A percentile compares a stretch with the other conserved stretches of the same genome.
These are phyloP conservation scores for Melanotus villosus DNA, from an alignment of 2,888 invertebrate genomes.

Conservation along the genomic window DNA sequence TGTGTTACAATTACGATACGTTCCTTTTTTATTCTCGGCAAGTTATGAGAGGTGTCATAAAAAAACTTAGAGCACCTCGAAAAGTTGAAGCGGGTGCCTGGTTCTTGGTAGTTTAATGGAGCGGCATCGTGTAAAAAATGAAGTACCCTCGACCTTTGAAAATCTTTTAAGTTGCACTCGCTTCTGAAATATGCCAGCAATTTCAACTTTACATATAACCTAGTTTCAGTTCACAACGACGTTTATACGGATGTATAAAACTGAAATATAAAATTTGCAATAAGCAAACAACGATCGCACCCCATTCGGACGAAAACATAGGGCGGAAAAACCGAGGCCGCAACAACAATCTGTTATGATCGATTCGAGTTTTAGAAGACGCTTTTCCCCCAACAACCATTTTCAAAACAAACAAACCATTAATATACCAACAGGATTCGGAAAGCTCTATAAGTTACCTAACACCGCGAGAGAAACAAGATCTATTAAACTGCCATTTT, in stretches of 20 bases:
- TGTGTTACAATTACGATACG: slow-evolving; percentile 46
- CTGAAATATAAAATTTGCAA: slow-evolving; percentile 19
- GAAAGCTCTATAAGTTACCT: slow-evolving; percentile 41
- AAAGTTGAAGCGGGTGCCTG: slow-evolving; percentile 16
- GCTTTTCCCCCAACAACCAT: slow-evolving; percentile 15
- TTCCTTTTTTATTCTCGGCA: slow-evolving; percentile 29
- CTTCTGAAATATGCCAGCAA: slow-evolving; percentile 26
- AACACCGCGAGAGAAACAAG: slow-evolving; percentile 35
- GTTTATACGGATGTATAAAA: slow-evolving; percentile 17
- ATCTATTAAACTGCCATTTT: slow-evolving; percentile 59
- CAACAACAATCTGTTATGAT: no score
- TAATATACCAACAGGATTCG: slow-evolving; percentile 32
- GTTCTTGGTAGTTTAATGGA: slow-evolving; percentile 19
- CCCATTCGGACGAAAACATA: background rate
- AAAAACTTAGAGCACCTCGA: slow-evolving; percentile 21
- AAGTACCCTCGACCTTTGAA: slow-evolving; percentile 34
- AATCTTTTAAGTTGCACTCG: slow-evolving; percentile 28
- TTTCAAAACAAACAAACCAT: slow-evolving; percentile 34
- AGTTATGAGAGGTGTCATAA: slow-evolving; percentile 32
- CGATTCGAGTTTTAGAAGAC: background rate
- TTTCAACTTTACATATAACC: slow-evolving; percentile 31
- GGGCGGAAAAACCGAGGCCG: no score
- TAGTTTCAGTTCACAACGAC: slow-evolving; percentile 1
- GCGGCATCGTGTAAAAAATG: slow-evolving; percentile 24
- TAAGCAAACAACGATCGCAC: slow-evolving; percentile 2